phyloP scores from a whole-genome alignment of 2,113 vertebrate species.

The Semnornis frantzii region DNA sequence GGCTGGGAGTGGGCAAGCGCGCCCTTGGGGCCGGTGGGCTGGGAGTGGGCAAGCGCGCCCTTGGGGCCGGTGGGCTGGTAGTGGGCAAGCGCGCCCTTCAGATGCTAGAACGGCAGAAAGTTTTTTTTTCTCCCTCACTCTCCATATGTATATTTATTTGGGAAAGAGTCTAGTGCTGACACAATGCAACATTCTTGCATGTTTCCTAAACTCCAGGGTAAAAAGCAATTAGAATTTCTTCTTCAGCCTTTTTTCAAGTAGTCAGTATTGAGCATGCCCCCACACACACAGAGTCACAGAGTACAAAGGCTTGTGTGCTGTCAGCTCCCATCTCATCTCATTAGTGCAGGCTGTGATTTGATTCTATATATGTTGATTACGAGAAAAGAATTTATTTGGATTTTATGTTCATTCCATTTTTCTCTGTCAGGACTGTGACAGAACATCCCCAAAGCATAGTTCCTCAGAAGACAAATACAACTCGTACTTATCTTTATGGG shows the following conservation, averaged over 20 bases:
- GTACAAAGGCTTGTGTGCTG: background rate
- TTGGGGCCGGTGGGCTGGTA: no score
- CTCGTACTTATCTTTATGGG: background rate
- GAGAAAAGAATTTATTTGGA: background rate
- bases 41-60: no score
- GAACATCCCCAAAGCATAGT: background rate
- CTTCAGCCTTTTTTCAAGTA: conserved; percentile 28
- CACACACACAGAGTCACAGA: background rate
- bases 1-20: background rate
- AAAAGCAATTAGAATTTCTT: conserved; percentile 9
- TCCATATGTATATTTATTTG: background rate
- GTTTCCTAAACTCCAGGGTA: background rate
- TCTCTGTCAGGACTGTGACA: background rate
- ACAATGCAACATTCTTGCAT: background rate
- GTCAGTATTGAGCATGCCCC: background rate
- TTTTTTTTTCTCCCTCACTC: background rate
- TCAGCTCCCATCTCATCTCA: background rate
- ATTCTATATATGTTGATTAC: background rate
- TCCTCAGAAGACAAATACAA: background rate
- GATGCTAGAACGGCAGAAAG: no score
- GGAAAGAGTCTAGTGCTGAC: background rate
- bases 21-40: no score
- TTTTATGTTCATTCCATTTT: background rate
- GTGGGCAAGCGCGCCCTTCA: no score
- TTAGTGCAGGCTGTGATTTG: background rate